phyloP scores from a whole-genome alignment of 2,113 vertebrate genomes.

The Xiphorhynchus elegans region DNA sequence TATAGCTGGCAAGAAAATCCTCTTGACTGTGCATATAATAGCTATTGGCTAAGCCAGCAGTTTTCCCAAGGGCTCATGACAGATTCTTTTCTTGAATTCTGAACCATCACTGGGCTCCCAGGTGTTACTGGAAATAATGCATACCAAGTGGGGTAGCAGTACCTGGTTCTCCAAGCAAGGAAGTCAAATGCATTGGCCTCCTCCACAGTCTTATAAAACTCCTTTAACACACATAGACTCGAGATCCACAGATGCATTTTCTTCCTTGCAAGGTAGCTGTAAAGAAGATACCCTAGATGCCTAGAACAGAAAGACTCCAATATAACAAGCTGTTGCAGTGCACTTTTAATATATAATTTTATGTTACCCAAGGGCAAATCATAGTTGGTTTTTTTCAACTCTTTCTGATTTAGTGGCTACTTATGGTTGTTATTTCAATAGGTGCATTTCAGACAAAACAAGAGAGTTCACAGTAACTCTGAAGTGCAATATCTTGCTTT shows the following conservation, averaged over 20 bases:
- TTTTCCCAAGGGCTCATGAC: constrained; percentile 78
- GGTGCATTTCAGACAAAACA: not conserved
- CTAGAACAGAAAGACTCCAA: not conserved
- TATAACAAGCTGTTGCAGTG: not conserved
- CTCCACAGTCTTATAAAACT: not conserved
- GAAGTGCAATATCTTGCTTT: not conserved
- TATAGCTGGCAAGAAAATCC: constrained; percentile 77
- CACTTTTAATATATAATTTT: not conserved
- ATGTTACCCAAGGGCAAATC: not conserved
- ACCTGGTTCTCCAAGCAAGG: not conserved
- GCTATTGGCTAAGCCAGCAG: constrained; percentile 70
- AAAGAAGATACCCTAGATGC: not conserved
- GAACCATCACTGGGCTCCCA: constrained; percentile 58
- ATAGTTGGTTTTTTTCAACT: not conserved
- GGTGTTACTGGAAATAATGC: constrained; percentile 72
- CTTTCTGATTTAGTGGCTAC: not conserved
- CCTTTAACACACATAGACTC: not conserved
- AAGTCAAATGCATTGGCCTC: not conserved
- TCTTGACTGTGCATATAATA: constrained; percentile 53
- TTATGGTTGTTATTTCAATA: not conserved
- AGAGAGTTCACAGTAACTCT: not conserved
- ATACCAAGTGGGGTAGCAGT: not conserved
- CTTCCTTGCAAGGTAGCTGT: not conserved
- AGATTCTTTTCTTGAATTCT: constrained; percentile 72
- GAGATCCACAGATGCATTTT: not conserved